A percentile compares a stretch with the other conserved stretches of the same genome.
phyloP scores from a whole-genome alignment of 2,888 invertebrate genomes.

The Troilus luridus region DNA sequence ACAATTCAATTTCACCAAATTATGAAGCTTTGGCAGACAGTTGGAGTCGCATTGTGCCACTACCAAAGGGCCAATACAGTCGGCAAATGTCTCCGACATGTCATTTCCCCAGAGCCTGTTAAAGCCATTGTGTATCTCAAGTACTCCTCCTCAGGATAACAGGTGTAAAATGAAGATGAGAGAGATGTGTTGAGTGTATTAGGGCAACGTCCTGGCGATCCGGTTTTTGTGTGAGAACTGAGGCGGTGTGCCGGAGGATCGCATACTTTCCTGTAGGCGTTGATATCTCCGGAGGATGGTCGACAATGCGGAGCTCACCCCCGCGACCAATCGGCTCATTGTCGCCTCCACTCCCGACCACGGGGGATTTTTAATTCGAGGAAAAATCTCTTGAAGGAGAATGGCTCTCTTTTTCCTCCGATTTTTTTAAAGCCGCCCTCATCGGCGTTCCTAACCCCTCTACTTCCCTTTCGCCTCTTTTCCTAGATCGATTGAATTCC shows the following conservation, averaged over 20 bases:
- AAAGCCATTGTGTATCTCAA: constrained; percentile 46
- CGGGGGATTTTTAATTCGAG: constrained; percentile 56
- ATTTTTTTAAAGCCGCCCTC: constrained; percentile 50
- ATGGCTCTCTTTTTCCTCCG: constrained; percentile 51
- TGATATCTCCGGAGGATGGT: constrained; percentile 44
- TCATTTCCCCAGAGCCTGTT: constrained; percentile 36
- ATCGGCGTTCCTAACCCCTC: constrained; percentile 26
- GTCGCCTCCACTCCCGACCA: constrained; percentile 20
- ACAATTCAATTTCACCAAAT: constrained; percentile 44
- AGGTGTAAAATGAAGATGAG: constrained; percentile 49
- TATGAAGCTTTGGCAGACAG: constrained; percentile 22
- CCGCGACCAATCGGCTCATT: constrained; percentile 56
- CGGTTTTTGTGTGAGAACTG: constrained; percentile 56
- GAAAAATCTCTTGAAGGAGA: constrained; percentile 56
- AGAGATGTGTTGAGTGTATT: constrained; percentile 48
- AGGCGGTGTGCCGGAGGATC: constrained; percentile 39
- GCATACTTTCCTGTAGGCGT: constrained; percentile 53
- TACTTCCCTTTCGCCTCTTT: constrained; percentile 8
- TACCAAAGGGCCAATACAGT: constrained; percentile 38
- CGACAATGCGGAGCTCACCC: constrained; percentile 52
- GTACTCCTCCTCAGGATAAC: constrained; percentile 33
- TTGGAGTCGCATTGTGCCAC: constrained; percentile 23
- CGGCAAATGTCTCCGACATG: constrained; percentile 38
- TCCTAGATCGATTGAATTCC: constrained; percentile 48
- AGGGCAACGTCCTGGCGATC: constrained; percentile 49